Conservation (phyloP, 2,797 vertebrate species). For the Dendrocincla tyrannina region DNA sequence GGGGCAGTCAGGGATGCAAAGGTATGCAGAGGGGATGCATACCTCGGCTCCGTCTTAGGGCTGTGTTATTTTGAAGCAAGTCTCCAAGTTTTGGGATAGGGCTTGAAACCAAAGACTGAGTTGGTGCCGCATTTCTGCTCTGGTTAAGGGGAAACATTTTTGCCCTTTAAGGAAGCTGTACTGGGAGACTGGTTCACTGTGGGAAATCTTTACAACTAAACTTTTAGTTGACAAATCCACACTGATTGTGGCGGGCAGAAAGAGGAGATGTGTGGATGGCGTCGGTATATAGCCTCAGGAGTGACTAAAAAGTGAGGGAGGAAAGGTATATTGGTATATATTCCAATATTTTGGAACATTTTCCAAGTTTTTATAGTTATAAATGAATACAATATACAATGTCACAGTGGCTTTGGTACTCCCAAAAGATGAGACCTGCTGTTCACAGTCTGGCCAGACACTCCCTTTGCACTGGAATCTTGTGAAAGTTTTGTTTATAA, state of each 20-base stretch:
- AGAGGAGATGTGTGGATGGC: background rate
- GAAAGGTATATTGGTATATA: background rate
- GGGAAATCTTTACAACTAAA: background rate
- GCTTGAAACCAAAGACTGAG: background rate
- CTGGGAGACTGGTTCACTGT: background rate
- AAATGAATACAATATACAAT: background rate
- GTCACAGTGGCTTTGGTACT: background rate
- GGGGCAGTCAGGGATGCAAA: constrained; percentile 8
- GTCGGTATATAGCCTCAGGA: background rate
- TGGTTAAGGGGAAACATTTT: background rate
- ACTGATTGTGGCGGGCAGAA: background rate
- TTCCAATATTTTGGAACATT: background rate
- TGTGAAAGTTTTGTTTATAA: background rate
- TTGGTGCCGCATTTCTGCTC: background rate
- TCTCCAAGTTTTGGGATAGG: background rate
- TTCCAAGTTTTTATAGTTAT: background rate
- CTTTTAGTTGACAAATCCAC: background rate
- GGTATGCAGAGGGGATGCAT: background rate
- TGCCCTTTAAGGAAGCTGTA: background rate
- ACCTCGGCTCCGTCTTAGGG: background rate
- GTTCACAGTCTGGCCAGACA: background rate
- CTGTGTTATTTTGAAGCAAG: background rate
- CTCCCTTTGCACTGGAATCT: background rate
- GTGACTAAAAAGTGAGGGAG: background rate
- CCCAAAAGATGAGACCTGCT: background rate